phyloP scores from a whole-genome alignment of 2,797 vertebrate species.

The Mus minutoides region DNA sequence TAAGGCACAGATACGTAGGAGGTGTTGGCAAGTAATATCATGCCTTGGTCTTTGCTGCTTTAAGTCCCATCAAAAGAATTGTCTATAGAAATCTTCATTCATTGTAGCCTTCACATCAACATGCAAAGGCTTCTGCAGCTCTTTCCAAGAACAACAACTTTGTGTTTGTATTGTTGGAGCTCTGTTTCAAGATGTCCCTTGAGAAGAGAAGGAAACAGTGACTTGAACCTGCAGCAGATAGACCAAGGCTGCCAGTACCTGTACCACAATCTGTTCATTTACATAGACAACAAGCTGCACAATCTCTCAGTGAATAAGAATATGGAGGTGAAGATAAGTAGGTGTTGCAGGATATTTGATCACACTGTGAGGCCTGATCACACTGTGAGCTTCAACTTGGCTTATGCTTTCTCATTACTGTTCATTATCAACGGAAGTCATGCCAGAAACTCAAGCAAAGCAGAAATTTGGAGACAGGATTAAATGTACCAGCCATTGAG shows the following conservation, averaged over 20 bases:
- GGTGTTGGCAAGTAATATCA: constrained; percentile 96
- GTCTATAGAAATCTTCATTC: constrained; percentile 97
- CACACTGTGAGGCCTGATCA: too few relatives aligned
- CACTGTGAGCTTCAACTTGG: too few relatives aligned
- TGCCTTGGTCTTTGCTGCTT: constrained; percentile 94
- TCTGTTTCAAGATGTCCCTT: constrained; percentile 96
- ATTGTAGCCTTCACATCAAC: constrained; percentile 93
- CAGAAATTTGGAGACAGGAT: not conserved
- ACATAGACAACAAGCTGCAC: constrained; percentile 97
- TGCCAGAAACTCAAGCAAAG: not conserved
- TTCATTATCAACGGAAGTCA: not conserved
- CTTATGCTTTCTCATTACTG: not conserved
- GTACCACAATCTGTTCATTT: constrained; percentile 95
- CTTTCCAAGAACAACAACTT: constrained; percentile 95
- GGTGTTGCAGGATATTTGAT: too few relatives aligned
- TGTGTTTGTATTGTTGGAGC: constrained; percentile 97
- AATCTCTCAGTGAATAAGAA: constrained; percentile 98
- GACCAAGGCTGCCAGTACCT: constrained; percentile 96
- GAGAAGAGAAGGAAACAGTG: constrained; percentile 96
- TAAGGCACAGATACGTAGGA: constrained; percentile 92
- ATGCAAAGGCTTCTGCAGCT: constrained; percentile 91
- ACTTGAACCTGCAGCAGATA: constrained; percentile 94
- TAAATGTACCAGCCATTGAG: not conserved
- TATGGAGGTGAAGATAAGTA: constrained; percentile 96
- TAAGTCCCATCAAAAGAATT: constrained; percentile 97